Base-by-base conservation (phyloP, 2,888 invertebrate genomes). In the Phasia obesa region DNA sequence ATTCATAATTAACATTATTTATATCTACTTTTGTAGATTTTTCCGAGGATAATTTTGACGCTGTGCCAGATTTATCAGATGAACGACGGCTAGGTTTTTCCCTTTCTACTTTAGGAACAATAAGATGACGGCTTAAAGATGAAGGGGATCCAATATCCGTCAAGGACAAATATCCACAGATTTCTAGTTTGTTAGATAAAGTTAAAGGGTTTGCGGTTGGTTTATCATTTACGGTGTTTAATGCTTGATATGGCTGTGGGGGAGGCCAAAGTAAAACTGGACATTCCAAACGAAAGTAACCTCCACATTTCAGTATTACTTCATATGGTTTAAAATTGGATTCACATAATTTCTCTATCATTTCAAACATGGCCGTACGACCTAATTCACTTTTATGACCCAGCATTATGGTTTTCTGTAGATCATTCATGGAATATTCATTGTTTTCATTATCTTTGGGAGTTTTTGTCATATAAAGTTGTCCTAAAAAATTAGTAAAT, bases 131-230 rank as follows among this genome's bases (percentile, higher is more conserved):
- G 82, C 98, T 98, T 81, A 97, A 93, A 2, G 97, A 96, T 88
- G 97, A 97, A 2, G 98, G 98, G 77, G 97, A 98, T 38, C 96
- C 96, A 67, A 98, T 94, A 89, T 98, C 98, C 3, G 95, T 94
- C 9, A 97, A 94, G n/a, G 95, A 94, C 65, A 99, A 92, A 89
- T 97, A 98, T 0, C 98, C 98, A 88, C 97, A 94, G 19, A 98
- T 94, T 89, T 96, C 95, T 70, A 98, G 93, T 65, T 94, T 94
- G 78, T 94, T 94, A 0, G 96, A 94, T 67, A 97, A 85, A 35
- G 85, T 67, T 31, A 75, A 55, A 4, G 49, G 35, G 31, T 31
- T 44, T n/a, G 64, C 17, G n/a, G 15, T 9, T 9, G 62, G 38
- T 65, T 77, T 79, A 42, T 64, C 67, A n/a, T 51, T 77, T 49